phyloP scores from a whole-genome alignment of 2,888 invertebrate genomes.

The Tyria jacobaeae region DNA sequence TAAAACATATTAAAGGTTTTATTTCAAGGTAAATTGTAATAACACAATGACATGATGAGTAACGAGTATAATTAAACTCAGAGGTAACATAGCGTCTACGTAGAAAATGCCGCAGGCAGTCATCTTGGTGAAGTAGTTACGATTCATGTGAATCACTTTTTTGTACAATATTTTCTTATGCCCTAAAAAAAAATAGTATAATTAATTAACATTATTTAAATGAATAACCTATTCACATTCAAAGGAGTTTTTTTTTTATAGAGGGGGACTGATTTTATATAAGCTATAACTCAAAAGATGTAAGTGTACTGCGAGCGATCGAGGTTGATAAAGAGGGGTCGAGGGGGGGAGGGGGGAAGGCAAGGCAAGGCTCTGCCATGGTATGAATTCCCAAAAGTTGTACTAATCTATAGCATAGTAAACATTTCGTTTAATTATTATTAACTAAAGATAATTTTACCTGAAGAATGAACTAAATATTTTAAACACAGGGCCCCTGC shows the following conservation, averaged over 20 bases:
- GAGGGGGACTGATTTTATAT: too few relatives aligned
- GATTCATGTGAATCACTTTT: neutral
- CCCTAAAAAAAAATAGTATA: neutral
- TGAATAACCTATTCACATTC: too few relatives aligned
- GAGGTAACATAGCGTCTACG: conserved; percentile 11
- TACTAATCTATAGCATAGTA: too few relatives aligned
- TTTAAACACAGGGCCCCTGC: neutral
- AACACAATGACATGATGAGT: conserved; percentile 15
- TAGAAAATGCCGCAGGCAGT: conserved; percentile 8
- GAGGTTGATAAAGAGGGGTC: too few relatives aligned
- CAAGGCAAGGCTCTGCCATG: too few relatives aligned
- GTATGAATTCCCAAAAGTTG: too few relatives aligned
- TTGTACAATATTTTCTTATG: neutral
- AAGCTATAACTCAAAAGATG: too few relatives aligned
- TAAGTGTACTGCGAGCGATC: too few relatives aligned
- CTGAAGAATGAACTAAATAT: neutral
- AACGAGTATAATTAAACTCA: neutral
- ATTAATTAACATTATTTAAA: too few relatives aligned
- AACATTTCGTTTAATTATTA: too few relatives aligned
- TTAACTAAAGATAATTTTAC: neutral
- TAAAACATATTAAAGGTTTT: neutral
- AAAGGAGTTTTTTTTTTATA: too few relatives aligned
- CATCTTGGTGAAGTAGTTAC: conserved; percentile 14
- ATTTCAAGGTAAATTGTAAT: conserved; percentile 14
- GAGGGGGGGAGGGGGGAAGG: too few relatives aligned